phyloP scores from a whole-genome alignment of 2,888 invertebrate genomes.

The Patella ulyssiponensis region DNA sequence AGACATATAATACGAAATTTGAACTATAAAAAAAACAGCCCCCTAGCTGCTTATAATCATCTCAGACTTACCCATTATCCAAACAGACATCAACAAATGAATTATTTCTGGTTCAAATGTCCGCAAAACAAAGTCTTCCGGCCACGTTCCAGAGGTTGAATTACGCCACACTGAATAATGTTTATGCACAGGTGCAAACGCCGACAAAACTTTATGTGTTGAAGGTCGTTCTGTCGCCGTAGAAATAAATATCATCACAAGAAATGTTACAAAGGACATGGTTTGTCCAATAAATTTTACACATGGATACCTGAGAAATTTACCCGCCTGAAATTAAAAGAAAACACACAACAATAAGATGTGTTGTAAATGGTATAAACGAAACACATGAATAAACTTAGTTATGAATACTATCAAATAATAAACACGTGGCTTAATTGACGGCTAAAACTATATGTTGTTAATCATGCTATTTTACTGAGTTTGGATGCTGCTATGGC shows the following conservation, averaged over 20 bases:
- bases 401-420: too few relatives aligned
- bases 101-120: slow-evolving; percentile 50
- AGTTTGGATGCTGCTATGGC: too few relatives aligned
- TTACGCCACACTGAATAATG: slow-evolving; percentile 32
- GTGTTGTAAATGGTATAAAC: too few relatives aligned
- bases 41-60: too few relatives aligned
- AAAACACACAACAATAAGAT: too few relatives aligned
- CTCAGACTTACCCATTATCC: slow-evolving; percentile 49
- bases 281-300: slow-evolving; percentile 68
- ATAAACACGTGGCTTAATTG: too few relatives aligned
- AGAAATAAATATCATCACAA: slow-evolving; percentile 60
- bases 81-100: slow-evolving; percentile 50
- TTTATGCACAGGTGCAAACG: slow-evolving; percentile 29
- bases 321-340: slow-evolving; percentile 51
- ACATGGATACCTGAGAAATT: slow-evolving; percentile 62
- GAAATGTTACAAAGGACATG: slow-evolving; percentile 62
- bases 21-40: too few relatives aligned
- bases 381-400: too few relatives aligned
- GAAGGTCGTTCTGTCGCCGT: slow-evolving; percentile 49
- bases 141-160: slow-evolving; percentile 26
- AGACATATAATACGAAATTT: too few relatives aligned
- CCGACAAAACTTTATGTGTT: slow-evolving; percentile 34
- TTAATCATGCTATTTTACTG: too few relatives aligned
- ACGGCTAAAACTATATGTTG: too few relatives aligned
- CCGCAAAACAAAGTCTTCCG: slow-evolving; percentile 47